Evolutionary conservation across 2,113 vertebrate species (phyloP).

Genomic region (Aptenodytes forsteri): DNA sequence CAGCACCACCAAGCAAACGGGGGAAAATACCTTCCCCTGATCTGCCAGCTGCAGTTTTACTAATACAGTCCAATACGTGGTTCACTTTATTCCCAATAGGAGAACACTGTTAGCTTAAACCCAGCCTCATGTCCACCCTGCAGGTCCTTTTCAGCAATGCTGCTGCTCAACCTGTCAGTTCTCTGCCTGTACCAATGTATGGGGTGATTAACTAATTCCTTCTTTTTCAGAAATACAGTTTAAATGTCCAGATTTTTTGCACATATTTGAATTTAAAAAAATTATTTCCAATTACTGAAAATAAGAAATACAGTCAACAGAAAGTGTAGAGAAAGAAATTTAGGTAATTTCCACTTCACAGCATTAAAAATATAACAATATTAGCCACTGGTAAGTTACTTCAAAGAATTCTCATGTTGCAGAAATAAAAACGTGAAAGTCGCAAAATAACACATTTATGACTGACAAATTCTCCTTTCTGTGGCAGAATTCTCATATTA

Average conservation of each 20-base stretch:
- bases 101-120: background rate
- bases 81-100: background rate
- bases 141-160: background rate
- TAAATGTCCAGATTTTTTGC: background rate
- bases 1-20: background rate
- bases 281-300: background rate
- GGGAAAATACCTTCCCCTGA: background rate
- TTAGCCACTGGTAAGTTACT: background rate
- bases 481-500: background rate
- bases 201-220: background rate
- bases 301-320: background rate
- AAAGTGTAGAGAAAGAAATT: background rate
- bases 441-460: background rate
- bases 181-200: background rate
- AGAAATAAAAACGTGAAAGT: background rate
- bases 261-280: background rate
- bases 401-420: background rate
- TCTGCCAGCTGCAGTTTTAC: background rate
- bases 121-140: background rate
- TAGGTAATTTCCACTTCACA: background rate
- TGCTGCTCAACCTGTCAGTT: background rate
- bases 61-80: accelerated
- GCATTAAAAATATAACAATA: background rate
- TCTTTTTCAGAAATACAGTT: background rate
- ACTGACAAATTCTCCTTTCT: background rate